phyloP scores from a whole-genome alignment of 2,113 vertebrate genomes.

The Nycticebus coucang region DNA sequence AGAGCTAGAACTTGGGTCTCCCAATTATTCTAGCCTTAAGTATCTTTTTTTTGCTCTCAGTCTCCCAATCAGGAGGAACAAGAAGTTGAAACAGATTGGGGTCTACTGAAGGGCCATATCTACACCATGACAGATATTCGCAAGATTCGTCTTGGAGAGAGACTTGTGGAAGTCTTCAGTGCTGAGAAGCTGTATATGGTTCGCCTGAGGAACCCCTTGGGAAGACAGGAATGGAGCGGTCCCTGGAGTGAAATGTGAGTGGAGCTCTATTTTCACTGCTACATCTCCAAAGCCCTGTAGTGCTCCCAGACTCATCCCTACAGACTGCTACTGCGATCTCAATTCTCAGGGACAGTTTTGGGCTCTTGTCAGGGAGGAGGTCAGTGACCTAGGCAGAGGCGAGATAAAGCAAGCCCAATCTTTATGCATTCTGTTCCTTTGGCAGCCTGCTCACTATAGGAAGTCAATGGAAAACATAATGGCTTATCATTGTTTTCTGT shows the following conservation, averaged over 20 bases:
- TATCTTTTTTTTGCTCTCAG: neutral
- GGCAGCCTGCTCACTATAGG: neutral
- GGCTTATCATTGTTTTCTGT: neutral
- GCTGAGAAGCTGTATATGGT: slow-evolving; percentile 92
- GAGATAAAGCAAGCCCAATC: slow-evolving; percentile 4
- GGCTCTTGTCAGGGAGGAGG: neutral
- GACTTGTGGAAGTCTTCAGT: slow-evolving; percentile 87
- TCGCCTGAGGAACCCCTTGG: slow-evolving; percentile 96
- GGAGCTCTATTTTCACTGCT: neutral
- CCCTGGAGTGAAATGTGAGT: slow-evolving; percentile 95
- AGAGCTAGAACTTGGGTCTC: neutral
- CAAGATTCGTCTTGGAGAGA: slow-evolving; percentile 89
- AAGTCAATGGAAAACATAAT: neutral
- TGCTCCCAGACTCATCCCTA: neutral
- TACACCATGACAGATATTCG: slow-evolving; percentile 93
- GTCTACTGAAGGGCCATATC: slow-evolving; percentile 92
- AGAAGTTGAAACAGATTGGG: slow-evolving; percentile 86
- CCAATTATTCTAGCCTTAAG: neutral
- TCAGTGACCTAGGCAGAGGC: neutral
- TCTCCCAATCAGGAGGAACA: slow-evolving; percentile 84
- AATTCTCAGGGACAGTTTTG: neutral
- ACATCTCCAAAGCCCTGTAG: neutral
- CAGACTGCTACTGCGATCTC: neutral
- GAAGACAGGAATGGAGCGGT: slow-evolving; percentile 93
- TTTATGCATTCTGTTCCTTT: neutral